Conservation (phyloP, 1,140 invertebrate species). For the Pteromalus puparum region DNA sequence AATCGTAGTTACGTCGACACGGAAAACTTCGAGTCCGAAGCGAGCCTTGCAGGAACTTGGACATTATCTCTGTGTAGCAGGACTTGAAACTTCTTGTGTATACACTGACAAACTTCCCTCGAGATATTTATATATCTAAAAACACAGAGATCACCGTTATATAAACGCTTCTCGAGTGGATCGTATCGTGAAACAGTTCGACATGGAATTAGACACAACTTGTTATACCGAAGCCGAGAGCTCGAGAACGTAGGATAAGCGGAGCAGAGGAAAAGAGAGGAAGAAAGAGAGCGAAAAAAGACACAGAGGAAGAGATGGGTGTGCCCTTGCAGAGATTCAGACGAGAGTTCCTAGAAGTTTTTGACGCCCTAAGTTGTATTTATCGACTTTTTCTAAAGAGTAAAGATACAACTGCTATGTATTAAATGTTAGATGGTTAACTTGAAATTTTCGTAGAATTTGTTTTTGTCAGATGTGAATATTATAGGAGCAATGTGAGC, state of each 20-base stretch:
- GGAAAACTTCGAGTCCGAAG: constrained; percentile 3
- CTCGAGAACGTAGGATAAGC: not conserved
- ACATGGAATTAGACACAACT: constrained; percentile 28
- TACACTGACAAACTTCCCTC: not conserved
- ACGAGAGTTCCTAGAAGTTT: not conserved
- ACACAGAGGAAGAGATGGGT: constrained; percentile 36
- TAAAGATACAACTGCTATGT: too few relatives aligned
- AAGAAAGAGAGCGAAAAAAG: constrained; percentile 7
- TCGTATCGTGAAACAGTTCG: constrained; percentile 32
- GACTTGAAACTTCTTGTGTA: not conserved
- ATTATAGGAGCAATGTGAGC: not conserved
- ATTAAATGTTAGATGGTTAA: not conserved
- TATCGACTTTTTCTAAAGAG: too few relatives aligned
- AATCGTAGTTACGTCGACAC: not conserved
- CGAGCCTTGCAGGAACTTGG: not conserved
- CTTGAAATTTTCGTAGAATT: not conserved
- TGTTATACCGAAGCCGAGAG: not conserved
- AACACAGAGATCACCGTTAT: constrained; percentile 29
- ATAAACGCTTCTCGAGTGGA: constrained; percentile 21
- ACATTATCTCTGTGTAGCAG: constrained; percentile 17
- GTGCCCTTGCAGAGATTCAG: constrained; percentile 9
- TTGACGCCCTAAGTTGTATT: not conserved
- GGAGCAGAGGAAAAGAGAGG: not conserved
- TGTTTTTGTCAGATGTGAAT: not conserved
- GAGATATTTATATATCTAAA: constrained; percentile 27